These are phyloP conservation scores for Drosophila greeni DNA, from an alignment of 2,888 invertebrate genomes.

Conservation along the genomic window DNA sequence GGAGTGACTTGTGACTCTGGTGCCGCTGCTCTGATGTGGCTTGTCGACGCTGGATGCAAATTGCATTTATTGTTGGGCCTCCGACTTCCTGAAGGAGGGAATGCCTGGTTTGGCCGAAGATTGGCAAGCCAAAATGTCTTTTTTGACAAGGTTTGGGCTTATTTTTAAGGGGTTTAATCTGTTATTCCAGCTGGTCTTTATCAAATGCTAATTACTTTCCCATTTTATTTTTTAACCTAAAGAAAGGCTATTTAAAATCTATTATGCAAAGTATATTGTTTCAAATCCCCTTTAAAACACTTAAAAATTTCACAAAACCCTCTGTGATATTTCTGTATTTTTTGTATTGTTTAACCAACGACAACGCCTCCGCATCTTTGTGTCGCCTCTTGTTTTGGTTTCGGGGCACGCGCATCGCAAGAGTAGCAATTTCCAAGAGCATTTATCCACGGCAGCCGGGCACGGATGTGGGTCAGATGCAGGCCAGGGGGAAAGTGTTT, in stretches of 20 bases:
- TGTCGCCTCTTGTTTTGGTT: slow-evolving; percentile 41
- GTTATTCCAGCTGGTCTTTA: not conserved
- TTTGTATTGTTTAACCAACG: slow-evolving; percentile 33
- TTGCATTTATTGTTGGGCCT: slow-evolving; percentile 45
- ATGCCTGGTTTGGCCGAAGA: not conserved
- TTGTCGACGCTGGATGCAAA: slow-evolving; percentile 46
- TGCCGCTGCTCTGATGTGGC: slow-evolving; percentile 11
- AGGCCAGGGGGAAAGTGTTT: slow-evolving; percentile 60
- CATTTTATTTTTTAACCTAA: not conserved
- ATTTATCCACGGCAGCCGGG: slow-evolving; percentile 24
- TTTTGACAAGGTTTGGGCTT: slow-evolving; percentile 8
- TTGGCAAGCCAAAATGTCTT: not conserved
- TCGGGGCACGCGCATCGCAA: slow-evolving; percentile 39
- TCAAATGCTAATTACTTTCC: not conserved
- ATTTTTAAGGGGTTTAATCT: too few relatives aligned
- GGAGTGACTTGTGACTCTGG: slow-evolving; percentile 48
- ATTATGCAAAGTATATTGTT: too few relatives aligned
- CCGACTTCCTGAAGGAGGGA: slow-evolving; percentile 33
- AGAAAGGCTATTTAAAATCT: not conserved
- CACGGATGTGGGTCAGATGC: slow-evolving; percentile 63
- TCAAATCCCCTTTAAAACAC: not conserved
- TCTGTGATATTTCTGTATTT: not conserved
- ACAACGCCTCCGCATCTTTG: slow-evolving; percentile 36
- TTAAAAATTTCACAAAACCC: slow-evolving; percentile 1
- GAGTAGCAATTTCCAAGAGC: slow-evolving; percentile 22